Evolutionary conservation across 2,888 invertebrate genomes (phyloP).

Genomic region (Drosophila kanekoi): DNA sequence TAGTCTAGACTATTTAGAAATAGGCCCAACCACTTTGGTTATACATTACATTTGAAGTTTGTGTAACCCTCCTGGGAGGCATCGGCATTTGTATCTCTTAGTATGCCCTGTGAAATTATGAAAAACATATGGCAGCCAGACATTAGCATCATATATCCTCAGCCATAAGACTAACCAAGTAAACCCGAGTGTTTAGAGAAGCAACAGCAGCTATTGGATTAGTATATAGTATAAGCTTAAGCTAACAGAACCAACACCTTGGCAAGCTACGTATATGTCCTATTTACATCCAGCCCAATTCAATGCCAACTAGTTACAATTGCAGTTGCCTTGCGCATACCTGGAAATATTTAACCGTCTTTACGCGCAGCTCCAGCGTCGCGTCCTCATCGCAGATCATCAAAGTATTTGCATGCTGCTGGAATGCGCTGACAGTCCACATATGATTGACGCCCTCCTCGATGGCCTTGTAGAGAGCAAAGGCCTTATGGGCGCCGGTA

Average conservation of each 20-base stretch:
- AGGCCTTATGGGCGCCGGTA: constrained; percentile 97
- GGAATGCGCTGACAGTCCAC: constrained; percentile 99
- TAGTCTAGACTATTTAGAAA: background rate
- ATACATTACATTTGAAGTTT: constrained; percentile 60
- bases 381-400: constrained; percentile 99
- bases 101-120: constrained; percentile 68
- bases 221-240: background rate
- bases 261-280: constrained; percentile 1
- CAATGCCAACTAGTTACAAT: constrained; percentile 4
- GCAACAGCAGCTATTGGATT: constrained; percentile 11
- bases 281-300: background rate
- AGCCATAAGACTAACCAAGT: constrained; percentile 2
- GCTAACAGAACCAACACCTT: constrained; percentile 24
- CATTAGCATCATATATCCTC: constrained; percentile 39
- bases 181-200: background rate
- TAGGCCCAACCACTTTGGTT: constrained; percentile 3
- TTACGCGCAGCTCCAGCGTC: constrained; percentile 97
- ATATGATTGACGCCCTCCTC: constrained; percentile 99
- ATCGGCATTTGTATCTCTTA: constrained; percentile 68
- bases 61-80: constrained; percentile 48
- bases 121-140: constrained; percentile 26
- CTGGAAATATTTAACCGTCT: constrained; percentile 99
- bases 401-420: constrained; percentile 95
- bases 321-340: constrained; percentile 84
- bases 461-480: constrained; percentile 98